A percentile compares a stretch with the other conserved stretches of the same genome.
Conservation (phyloP, 2,888 invertebrate species). For the Chrysotoxum bicinctum region DNA sequence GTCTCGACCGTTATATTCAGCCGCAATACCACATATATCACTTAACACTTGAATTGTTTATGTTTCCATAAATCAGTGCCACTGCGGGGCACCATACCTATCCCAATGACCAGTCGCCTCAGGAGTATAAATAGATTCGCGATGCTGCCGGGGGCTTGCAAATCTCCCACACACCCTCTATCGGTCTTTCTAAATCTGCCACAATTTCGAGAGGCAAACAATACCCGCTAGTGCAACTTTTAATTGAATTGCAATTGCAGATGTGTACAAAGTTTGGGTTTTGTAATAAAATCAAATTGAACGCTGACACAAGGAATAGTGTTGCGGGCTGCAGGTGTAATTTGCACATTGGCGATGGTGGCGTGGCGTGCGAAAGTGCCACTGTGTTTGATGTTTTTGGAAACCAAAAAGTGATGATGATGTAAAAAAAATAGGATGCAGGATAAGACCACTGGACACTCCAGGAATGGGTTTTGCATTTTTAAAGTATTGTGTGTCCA, state of each 20-base stretch:
- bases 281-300: constrained; percentile 59
- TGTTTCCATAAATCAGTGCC: constrained; percentile 51
- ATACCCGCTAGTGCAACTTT: constrained; percentile 30
- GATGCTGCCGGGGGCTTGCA: neutral
- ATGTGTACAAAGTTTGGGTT: constrained; percentile 59
- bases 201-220: neutral
- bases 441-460: neutral
- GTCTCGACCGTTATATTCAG: neutral
- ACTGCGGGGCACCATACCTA: neutral
- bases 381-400: neutral
- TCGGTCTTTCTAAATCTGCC: neutral
- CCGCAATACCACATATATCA: constrained; percentile 48
- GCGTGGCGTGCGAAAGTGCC: constrained; percentile 12
- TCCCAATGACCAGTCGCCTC: constrained; percentile 12
- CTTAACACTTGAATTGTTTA: constrained; percentile 62
- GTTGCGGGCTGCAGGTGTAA: constrained; percentile 32
- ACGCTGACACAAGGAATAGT: constrained; percentile 25
- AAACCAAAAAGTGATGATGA: neutral
- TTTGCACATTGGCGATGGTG: neutral
- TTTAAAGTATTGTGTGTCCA: neutral
- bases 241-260: constrained; percentile 69
- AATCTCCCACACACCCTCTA: neutral
- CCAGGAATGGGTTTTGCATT: no score
- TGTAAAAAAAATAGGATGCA: neutral
- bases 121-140: constrained; percentile 32